Base-by-base conservation (phyloP, 2,888 invertebrate genomes). In the Uloborus plumipes region DNA sequence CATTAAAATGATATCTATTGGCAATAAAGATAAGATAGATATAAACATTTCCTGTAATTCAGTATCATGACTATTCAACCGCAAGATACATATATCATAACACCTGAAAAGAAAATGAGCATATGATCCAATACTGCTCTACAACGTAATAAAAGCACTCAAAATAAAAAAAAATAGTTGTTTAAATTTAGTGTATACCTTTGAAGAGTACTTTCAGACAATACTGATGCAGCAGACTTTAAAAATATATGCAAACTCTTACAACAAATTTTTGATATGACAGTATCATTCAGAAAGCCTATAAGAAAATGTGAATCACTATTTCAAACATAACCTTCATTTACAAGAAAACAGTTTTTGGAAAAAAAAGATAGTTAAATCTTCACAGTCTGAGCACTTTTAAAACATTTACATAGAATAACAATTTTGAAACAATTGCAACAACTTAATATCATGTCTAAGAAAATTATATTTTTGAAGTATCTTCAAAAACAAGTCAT, bases 21-120 rank as follows among this genome's bases (percentile, higher is more conserved):
- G 89, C 9, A 89, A 81, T n/a, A 87, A 79, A 58, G 87, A 86
- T 47, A 89, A 84, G 22, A 89, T 86, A 31, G 85, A 81, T 31
- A 87, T 85, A 86, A 86, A 89, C 3, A 85, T 85, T 13, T 88
- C 87, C 58, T 87, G 84, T 15, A 89, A 86, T 20, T 86, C 84
- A 51, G 82, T 78, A 67, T 88, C 85, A 64, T 84, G 86, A 73
- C 88, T 88, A 77, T 87, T 87, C 69, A 90, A 85, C 67, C 87
- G 87, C 59, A 88, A 86, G 59, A 88, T 85, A 87, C 89, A 89
- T 71, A 89, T 84, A 85, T 89, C 89, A 64, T 88, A 85, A 85
- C 88, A 88, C 64, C 88, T 89, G 22, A 15, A 69, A 81, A 79
- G 64, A 47, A 51, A 59, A 69, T 16, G 16, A 6, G 59, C 4